Evolutionary conservation across 2,888 invertebrate species (phyloP).

Genomic region (Acrobasis consociella): DNA sequence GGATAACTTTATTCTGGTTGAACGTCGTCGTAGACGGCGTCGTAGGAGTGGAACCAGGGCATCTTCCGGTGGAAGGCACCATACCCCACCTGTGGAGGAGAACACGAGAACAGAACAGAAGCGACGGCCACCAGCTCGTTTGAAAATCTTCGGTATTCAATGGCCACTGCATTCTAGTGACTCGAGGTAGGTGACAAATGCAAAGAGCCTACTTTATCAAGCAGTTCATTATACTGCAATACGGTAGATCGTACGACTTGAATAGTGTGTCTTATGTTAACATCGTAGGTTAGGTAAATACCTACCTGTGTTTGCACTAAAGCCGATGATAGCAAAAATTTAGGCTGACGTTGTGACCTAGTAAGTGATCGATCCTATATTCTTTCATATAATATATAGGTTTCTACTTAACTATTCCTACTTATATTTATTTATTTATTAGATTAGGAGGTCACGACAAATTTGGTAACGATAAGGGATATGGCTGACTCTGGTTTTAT

Average conservation of each 20-base stretch:
- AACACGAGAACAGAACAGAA: slow-evolving; percentile 70
- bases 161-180: slow-evolving; percentile 81
- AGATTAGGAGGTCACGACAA: too few relatives aligned
- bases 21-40: slow-evolving; percentile 71
- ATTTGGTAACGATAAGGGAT: too few relatives aligned
- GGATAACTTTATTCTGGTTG: slow-evolving; percentile 77
- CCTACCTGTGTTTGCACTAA: slow-evolving; percentile 28
- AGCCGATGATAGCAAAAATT: slow-evolving; percentile 26
- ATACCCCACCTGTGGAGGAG: slow-evolving; percentile 75
- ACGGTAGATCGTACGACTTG: slow-evolving; percentile 43
- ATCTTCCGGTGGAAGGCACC: slow-evolving; percentile 72
- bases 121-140: slow-evolving; percentile 72
- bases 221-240: slow-evolving; percentile 40
- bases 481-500: too few relatives aligned
- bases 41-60: slow-evolving; percentile 76
- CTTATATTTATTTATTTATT: too few relatives aligned
- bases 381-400: background rate
- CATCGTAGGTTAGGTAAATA: slow-evolving; percentile 35
- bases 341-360: background rate
- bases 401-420: too few relatives aligned
- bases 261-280: slow-evolving; percentile 47
- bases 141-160: slow-evolving; percentile 79
- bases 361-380: background rate
- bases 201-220: slow-evolving; percentile 37
- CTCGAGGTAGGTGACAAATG: slow-evolving; percentile 60